phyloP scores from a whole-genome alignment of 2,888 invertebrate genomes.

The Zaprionus obscuricornis region DNA sequence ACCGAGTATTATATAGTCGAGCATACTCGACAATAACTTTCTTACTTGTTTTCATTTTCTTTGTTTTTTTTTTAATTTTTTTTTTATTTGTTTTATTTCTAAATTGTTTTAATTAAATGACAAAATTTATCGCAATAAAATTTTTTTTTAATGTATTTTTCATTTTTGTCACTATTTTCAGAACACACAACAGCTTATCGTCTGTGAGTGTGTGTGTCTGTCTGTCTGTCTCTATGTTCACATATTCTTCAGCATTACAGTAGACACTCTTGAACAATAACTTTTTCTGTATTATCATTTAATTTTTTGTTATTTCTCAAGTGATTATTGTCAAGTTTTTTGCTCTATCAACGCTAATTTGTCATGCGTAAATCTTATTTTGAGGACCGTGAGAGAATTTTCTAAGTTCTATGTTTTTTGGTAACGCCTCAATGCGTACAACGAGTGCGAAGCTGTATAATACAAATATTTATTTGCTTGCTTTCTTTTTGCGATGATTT shows the following conservation, averaged over 20 bases:
- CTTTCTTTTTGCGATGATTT: conserved; percentile 14
- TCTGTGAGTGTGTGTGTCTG: not conserved
- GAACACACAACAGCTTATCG: conserved; percentile 31
- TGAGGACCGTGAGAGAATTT: conserved; percentile 45
- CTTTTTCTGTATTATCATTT: too few species aligned
- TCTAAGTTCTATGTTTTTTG: conserved; percentile 14
- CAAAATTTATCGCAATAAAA: conserved; percentile 49
- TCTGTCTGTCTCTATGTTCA: not conserved
- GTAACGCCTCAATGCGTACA: conserved; percentile 52
- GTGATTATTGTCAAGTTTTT: too few species aligned
- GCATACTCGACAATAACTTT: too few species aligned
- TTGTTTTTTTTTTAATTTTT: not conserved
- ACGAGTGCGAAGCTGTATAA: too few species aligned
- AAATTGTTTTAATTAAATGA: conserved; percentile 59
- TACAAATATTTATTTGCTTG: conserved; percentile 39
- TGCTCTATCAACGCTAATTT: conserved; percentile 22
- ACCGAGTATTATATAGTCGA: too few species aligned
- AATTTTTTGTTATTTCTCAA: too few species aligned
- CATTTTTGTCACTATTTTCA: conserved; percentile 20
- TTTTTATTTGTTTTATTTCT: conserved; percentile 7
- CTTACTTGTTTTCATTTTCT: not conserved
- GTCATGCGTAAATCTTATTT: conserved; percentile 61
- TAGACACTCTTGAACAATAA: too few species aligned
- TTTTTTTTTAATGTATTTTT: conserved; percentile 26
- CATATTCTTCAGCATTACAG: too few species aligned